Conservation (phyloP, 2,888 invertebrate genomes). For the Macrosiphum euphorbiae region DNA sequence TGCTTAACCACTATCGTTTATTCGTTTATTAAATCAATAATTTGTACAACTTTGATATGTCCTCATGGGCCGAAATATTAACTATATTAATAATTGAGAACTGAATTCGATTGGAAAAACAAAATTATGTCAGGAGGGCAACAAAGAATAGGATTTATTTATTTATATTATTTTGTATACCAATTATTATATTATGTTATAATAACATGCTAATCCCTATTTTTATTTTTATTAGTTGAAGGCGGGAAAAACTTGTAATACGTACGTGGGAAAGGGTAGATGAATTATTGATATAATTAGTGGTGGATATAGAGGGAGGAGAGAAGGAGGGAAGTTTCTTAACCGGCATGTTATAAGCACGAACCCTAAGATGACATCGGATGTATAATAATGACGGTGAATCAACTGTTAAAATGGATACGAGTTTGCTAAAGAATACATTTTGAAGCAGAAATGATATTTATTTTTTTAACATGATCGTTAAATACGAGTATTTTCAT, state of each 20-base stretch:
- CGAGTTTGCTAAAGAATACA: not conserved
- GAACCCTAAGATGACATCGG: not conserved
- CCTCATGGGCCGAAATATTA: not conserved
- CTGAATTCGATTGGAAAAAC: not conserved
- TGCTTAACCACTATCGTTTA: too few relatives aligned
- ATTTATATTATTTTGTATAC: not conserved
- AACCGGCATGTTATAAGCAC: not conserved
- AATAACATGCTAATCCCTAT: not conserved
- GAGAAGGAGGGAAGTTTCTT: not conserved
- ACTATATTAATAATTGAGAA: not conserved
- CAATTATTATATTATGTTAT: not conserved
- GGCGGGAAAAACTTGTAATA: not conserved
- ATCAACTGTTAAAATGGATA: not conserved
- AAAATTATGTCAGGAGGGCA: not conserved
- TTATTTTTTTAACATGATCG: not conserved
- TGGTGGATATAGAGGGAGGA: not conserved
- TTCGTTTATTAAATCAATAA: too few relatives aligned
- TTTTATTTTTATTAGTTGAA: not conserved
- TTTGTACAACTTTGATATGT: too few relatives aligned
- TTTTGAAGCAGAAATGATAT: not conserved
- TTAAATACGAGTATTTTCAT: not conserved
- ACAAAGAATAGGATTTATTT: not conserved
- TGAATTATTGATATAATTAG: not conserved
- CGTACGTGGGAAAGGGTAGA: not conserved
- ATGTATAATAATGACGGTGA: not conserved